Percentiles rank a stretch among this genome's conserved stretches.
Evolutionary conservation across 2,113 vertebrate species (phyloP).

Genomic region (Siniperca knerii): DNA sequence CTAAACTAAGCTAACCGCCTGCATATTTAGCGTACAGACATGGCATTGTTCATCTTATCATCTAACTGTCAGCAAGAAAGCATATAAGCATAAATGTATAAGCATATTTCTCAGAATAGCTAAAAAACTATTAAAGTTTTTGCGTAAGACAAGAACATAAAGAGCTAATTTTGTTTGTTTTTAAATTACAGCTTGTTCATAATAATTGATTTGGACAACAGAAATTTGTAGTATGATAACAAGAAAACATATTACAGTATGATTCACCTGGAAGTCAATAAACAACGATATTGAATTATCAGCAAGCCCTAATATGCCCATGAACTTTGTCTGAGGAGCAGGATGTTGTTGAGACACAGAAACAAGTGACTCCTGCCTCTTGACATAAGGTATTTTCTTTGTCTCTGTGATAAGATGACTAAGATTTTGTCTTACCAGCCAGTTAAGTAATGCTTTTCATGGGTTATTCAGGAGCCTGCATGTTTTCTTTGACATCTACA

Average conservation of each 20-base stretch:
- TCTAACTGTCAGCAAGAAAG: background rate
- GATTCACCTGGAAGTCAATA: constrained; percentile 4
- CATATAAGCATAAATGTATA: background rate
- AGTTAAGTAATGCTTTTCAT: constrained; percentile 64
- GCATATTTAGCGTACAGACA: background rate
- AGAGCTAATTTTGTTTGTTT: no score
- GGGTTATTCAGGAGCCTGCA: constrained; percentile 48
- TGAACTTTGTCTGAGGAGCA: constrained; percentile 31
- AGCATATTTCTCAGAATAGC: background rate
- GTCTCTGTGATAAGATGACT: constrained; percentile 51
- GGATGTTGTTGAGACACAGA: constrained; percentile 25
- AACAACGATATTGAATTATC: background rate
- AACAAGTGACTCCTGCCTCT: constrained; percentile 21
- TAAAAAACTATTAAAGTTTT: background rate
- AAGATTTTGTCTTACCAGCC: constrained; percentile 52
- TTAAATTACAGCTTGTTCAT: background rate
- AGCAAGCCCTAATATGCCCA: constrained; percentile 1
- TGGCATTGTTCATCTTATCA: no score
- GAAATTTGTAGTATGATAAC: background rate
- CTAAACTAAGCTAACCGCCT: background rate
- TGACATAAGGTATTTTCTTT: constrained; percentile 57
- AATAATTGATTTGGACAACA: background rate
- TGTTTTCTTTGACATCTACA: constrained; percentile 69
- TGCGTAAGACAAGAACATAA: no score
- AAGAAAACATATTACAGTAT: background rate